Conservation (phyloP, 2,113 vertebrate genomes). For the Thalassoma bifasciatum region DNA sequence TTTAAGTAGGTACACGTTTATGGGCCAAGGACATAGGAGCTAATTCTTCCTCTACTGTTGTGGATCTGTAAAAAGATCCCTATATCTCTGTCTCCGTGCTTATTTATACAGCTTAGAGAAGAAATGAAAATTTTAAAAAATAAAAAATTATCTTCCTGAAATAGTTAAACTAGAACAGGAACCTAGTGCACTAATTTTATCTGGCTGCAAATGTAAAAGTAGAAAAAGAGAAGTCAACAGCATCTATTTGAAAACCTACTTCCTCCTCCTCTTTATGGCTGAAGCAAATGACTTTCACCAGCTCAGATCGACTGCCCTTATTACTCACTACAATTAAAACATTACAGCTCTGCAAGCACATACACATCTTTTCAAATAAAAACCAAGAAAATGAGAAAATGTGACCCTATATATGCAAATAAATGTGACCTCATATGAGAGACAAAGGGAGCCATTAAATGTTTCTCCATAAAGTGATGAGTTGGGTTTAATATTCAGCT, state of each 20-base stretch:
- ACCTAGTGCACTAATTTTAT: background rate
- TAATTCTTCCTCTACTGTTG: background rate
- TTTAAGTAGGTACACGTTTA: constrained; percentile 32
- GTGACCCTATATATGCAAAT: constrained; percentile 18
- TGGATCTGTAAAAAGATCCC: background rate
- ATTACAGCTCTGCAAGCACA: background rate
- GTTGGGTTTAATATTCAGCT: constrained; percentile 14
- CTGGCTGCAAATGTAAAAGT: background rate
- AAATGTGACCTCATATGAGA: constrained; percentile 8
- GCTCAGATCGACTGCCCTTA: background rate
- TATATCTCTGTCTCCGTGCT: background rate
- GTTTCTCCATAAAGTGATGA: constrained; percentile 13
- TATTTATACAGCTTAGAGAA: background rate
- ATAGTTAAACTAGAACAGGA: background rate
- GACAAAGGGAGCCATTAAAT: constrained; percentile 28
- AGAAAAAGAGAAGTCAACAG: background rate
- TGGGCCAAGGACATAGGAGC: background rate
- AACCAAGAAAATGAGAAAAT: constrained; percentile 21
- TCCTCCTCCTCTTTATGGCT: background rate
- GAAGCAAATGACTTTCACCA: background rate
- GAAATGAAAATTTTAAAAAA: too few species aligned
- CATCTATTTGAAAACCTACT: background rate
- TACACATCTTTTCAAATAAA: constrained; percentile 13
- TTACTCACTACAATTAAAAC: constrained; percentile 15
- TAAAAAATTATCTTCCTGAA: background rate